Conservation (phyloP, 2,113 vertebrate genomes). For the Channa maculata region DNA sequence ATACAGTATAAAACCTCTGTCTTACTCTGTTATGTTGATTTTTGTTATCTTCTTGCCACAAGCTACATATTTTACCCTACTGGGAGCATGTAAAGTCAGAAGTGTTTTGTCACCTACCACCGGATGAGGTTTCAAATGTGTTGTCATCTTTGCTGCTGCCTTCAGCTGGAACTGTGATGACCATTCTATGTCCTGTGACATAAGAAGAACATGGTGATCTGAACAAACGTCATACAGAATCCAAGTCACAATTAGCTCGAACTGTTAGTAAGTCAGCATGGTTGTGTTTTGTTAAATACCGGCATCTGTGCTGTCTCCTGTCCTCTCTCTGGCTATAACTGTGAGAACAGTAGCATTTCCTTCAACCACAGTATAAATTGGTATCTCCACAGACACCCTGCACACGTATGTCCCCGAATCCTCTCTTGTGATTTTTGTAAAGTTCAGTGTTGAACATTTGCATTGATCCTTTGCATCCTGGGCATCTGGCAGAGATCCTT, state of each 20-base stretch:
- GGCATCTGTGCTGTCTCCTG: neutral
- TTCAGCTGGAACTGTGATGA: neutral
- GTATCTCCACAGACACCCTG: neutral
- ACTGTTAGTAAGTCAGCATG: too few relatives aligned
- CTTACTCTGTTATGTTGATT: too few relatives aligned
- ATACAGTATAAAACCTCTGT: too few relatives aligned
- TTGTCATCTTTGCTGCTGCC: too few relatives aligned
- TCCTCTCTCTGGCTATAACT: neutral
- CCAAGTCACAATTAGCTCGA: too few relatives aligned
- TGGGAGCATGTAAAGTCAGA: too few relatives aligned
- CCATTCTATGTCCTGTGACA: neutral
- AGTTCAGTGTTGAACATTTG: conserved; percentile 12
- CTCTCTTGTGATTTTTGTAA: neutral
- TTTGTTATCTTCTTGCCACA: too few relatives aligned
- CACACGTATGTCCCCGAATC: conserved; percentile 51
- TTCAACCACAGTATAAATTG: rapidly evolving
- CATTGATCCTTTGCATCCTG: neutral
- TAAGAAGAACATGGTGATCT: too few relatives aligned
- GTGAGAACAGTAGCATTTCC: conserved; percentile 50
- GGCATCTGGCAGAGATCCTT: neutral
- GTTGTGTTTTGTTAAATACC: too few relatives aligned
- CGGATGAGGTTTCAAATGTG: neutral
- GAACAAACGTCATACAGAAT: too few relatives aligned
- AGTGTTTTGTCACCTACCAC: conserved; percentile 3
- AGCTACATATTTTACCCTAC: too few relatives aligned